These are phyloP conservation scores for Elephas maximus DNA, from an alignment of 2,113 vertebrate genomes.

Conservation along the genomic window DNA sequence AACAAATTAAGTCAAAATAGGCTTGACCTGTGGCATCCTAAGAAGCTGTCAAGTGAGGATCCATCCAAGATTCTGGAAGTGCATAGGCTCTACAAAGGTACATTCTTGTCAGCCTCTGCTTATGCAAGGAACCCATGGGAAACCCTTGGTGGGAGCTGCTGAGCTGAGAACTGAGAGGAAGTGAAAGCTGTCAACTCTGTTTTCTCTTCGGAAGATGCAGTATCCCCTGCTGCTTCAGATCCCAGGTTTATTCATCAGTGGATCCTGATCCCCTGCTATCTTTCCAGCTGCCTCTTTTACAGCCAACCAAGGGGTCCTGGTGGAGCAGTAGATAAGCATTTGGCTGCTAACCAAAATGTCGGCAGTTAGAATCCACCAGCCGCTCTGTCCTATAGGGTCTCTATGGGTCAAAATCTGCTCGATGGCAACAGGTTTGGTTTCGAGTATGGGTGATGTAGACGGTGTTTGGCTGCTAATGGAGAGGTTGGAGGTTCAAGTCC, in stretches of 20 bases:
- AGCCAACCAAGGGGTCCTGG: constrained; percentile 4
- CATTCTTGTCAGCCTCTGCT: background rate
- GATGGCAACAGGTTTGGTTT: too few relatives aligned
- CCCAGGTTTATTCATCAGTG: constrained; percentile 17
- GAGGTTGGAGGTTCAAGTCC: background rate
- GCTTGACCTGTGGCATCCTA: background rate
- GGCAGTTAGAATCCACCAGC: too few relatives aligned
- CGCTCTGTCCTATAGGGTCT: too few relatives aligned
- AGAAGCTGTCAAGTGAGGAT: background rate
- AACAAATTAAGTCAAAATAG: constrained; percentile 39
- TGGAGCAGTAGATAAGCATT: too few relatives aligned
- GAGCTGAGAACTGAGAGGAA: background rate
- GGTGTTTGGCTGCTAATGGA: background rate
- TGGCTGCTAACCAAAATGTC: too few relatives aligned
- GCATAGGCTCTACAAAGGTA: background rate
- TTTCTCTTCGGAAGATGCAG: constrained; percentile 35
- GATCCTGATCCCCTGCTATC: background rate
- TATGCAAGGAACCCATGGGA: constrained; percentile 3
- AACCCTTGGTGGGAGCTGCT: background rate
- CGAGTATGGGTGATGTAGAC: background rate
- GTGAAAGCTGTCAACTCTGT: background rate
- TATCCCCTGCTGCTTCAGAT: background rate
- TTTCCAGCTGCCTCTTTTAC: constrained; percentile 58
- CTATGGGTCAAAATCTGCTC: too few relatives aligned
- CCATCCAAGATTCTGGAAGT: background rate